A percentile compares a stretch with the other conserved stretches of the same genome.
Conservation (phyloP, 2,797 vertebrate genomes). For the Gobionotothen gibberifrons region DNA sequence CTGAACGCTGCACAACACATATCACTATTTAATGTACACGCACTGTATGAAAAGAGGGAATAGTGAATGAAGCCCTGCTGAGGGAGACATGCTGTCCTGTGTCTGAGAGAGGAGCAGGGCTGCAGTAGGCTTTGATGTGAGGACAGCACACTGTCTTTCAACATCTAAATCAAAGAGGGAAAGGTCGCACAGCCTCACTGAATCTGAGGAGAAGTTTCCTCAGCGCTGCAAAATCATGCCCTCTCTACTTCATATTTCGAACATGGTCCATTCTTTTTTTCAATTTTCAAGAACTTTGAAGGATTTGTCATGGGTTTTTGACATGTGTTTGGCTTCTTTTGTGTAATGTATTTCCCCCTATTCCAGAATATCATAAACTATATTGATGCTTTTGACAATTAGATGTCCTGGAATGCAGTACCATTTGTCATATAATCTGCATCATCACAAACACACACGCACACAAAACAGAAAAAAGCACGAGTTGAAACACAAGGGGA, state of each 20-base stretch:
- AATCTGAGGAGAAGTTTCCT: slow-evolving; percentile 44
- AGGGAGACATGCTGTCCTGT: slow-evolving; percentile 37
- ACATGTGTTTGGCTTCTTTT: not conserved
- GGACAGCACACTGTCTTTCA: slow-evolving; percentile 65
- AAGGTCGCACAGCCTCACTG: slow-evolving; percentile 59
- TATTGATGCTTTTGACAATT: slow-evolving; percentile 47
- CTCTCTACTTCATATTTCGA: slow-evolving; percentile 20
- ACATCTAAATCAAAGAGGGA: slow-evolving; percentile 63
- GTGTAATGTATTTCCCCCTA: not conserved
- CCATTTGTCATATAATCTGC: slow-evolving; percentile 67
- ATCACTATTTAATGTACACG: slow-evolving; percentile 17
- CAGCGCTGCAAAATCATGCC: slow-evolving; percentile 22
- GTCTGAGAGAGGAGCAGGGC: slow-evolving; percentile 41
- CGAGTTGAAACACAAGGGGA: slow-evolving; percentile 60
- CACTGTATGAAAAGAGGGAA: not conserved
- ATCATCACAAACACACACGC: slow-evolving; percentile 36
- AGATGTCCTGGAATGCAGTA: slow-evolving; percentile 52
- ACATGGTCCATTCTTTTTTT: not conserved
- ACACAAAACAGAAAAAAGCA: slow-evolving; percentile 49
- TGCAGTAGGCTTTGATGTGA: slow-evolving; percentile 59
- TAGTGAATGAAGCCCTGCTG: slow-evolving; percentile 20
- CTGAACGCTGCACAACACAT: not conserved
- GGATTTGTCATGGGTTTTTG: not conserved
- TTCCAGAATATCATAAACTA: slow-evolving; percentile 30
- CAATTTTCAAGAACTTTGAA: slow-evolving; percentile 9